phyloP scores from a whole-genome alignment of 1,140 invertebrate species.

The Acromyrmex charruanus region DNA sequence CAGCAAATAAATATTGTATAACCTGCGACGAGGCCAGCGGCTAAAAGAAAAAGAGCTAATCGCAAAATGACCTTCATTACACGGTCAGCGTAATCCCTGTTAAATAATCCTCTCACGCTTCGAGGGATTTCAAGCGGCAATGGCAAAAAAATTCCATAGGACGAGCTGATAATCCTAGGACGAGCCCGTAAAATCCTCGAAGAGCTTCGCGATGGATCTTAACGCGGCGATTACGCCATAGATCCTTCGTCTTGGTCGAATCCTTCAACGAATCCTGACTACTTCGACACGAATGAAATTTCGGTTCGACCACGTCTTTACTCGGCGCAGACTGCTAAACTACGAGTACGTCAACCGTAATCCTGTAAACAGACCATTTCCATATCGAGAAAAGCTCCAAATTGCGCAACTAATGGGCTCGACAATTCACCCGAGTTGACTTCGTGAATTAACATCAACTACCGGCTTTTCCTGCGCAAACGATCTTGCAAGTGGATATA shows the following conservation, averaged over 20 bases:
- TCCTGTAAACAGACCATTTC: slow-evolving; percentile 79
- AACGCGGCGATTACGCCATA: slow-evolving; percentile 31
- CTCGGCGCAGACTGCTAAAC: slow-evolving; percentile 64
- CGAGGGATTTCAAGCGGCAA: slow-evolving; percentile 26
- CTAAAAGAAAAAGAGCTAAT: slow-evolving; percentile 49
- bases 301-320: slow-evolving; percentile 43
- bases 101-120: slow-evolving; percentile 58
- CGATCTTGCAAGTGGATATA: slow-evolving; percentile 71
- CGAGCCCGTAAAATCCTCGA: slow-evolving; percentile 37
- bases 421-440: slow-evolving; percentile 75
- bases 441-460: slow-evolving; percentile 75
- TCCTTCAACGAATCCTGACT: not conserved
- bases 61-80: slow-evolving; percentile 59
- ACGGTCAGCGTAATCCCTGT: slow-evolving; percentile 41
- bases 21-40: slow-evolving; percentile 3
- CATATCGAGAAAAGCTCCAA: slow-evolving; percentile 69
- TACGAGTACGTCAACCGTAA: slow-evolving; percentile 74
- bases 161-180: slow-evolving; percentile 42
- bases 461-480: slow-evolving; percentile 73
- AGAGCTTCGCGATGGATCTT: slow-evolving; percentile 42
- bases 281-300: slow-evolving; percentile 49
- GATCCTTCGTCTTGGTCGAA: not conserved
- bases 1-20: slow-evolving; percentile 47
- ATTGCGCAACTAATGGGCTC: slow-evolving; percentile 77
- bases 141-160: slow-evolving; percentile 45